Conservation (phyloP, 2,888 invertebrate genomes). For the Ormyrus rosae region DNA sequence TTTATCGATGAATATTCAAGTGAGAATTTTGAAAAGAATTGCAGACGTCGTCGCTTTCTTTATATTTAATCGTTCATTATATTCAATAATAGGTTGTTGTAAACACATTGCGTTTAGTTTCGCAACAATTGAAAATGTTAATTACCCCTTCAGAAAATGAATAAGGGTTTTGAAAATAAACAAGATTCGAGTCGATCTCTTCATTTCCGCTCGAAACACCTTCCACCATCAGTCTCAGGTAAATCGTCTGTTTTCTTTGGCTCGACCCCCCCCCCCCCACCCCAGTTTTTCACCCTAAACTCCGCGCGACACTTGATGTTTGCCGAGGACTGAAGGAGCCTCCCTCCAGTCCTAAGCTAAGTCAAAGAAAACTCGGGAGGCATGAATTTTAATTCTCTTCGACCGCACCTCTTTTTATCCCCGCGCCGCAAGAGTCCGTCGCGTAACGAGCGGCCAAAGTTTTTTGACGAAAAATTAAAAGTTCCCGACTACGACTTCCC, state of each 20-base stretch:
- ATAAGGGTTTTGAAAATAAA: no score
- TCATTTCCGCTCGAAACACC: slow-evolving; percentile 66
- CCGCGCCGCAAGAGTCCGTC: slow-evolving; percentile 12
- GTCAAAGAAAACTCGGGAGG: slow-evolving; percentile 37
- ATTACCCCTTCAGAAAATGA: no score
- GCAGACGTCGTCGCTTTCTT: no score
- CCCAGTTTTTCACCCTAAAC: slow-evolving; percentile 8
- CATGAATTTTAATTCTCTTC: slow-evolving; percentile 72
- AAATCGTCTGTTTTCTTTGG: slow-evolving; percentile 56
- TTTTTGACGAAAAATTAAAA: slow-evolving; percentile 73
- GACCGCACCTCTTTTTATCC: neutral
- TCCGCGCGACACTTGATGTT: slow-evolving; percentile 25
- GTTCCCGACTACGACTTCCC: slow-evolving; percentile 57
- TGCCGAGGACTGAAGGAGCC: slow-evolving; percentile 2
- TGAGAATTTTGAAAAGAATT: no score
- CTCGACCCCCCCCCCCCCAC: neutral
- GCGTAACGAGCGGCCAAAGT: slow-evolving; percentile 70
- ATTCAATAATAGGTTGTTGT: no score
- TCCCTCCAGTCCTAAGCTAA: neutral
- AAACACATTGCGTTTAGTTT: no score
- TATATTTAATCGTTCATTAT: no score
- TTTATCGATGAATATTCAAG: no score
- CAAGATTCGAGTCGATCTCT: slow-evolving; percentile 5
- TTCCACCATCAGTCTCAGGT: slow-evolving; percentile 66
- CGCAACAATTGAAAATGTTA: no score